Evolutionary conservation across 1,140 invertebrate genomes (phyloP).

Genomic region (Babylonia areolata): DNA sequence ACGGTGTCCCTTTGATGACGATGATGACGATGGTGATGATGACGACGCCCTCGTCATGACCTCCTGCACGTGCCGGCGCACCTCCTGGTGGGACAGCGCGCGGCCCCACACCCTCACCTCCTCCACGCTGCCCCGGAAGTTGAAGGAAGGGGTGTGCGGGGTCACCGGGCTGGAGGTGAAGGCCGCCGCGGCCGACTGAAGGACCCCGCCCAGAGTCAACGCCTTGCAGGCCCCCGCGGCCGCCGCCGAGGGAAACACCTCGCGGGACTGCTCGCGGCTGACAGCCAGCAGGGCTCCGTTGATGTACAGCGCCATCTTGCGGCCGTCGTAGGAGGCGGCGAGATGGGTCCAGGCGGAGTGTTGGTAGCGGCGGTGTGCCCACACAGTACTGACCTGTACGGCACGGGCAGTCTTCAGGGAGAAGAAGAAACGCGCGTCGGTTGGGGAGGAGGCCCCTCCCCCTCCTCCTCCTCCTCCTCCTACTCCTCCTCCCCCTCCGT

Average conservation of each 20-base stretch:
- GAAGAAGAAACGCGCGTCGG: constrained; percentile 43
- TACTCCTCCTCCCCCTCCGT: constrained; percentile 2
- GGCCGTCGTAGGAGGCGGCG: constrained; percentile 48
- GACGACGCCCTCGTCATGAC: not conserved
- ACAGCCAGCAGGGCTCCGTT: constrained; percentile 52
- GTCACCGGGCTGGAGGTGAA: constrained; percentile 41
- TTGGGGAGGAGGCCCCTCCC: not conserved
- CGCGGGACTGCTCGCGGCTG: constrained; percentile 44
- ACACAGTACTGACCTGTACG: constrained; percentile 28
- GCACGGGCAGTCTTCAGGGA: constrained; percentile 52
- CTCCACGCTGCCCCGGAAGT: constrained; percentile 21
- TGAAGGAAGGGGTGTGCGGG: constrained; percentile 13
- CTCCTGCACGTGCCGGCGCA: not conserved
- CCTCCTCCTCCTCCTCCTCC: constrained; percentile 26
- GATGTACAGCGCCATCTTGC: constrained; percentile 50
- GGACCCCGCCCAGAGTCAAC: constrained; percentile 52
- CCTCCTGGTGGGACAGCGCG: constrained; percentile 10
- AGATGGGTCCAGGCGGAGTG: constrained; percentile 53
- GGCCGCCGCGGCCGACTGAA: constrained; percentile 38
- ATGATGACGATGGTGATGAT: not conserved
- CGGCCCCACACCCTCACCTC: constrained; percentile 24
- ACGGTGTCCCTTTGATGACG: not conserved
- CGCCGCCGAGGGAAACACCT: constrained; percentile 43
- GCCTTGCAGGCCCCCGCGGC: constrained; percentile 45
- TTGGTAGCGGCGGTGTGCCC: constrained; percentile 41